A percentile compares a stretch with the other conserved stretches of the same genome.
phyloP scores from a whole-genome alignment of 2,888 invertebrate genomes.

The Hylaea fasciaria region DNA sequence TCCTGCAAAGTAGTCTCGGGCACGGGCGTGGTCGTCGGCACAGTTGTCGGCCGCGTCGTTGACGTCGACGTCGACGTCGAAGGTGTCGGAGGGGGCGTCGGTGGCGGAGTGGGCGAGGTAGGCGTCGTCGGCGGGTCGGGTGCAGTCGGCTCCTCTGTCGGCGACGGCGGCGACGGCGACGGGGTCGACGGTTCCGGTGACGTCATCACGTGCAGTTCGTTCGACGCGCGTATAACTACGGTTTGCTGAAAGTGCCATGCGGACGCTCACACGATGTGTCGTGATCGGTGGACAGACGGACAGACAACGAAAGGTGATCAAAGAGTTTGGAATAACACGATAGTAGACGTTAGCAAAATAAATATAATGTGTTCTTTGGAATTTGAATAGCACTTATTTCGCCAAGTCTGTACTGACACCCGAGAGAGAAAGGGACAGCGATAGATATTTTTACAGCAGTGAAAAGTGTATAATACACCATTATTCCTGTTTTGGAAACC shows the following conservation, averaged over 20 bases:
- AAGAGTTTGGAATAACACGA: too few relatives aligned
- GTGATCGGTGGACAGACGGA: slow-evolving; percentile 58
- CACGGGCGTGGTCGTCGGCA: slow-evolving; percentile 60
- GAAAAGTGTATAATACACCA: slow-evolving; percentile 12
- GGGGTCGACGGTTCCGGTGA: slow-evolving; percentile 59
- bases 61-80: slow-evolving; percentile 51
- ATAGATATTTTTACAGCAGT: slow-evolving; percentile 10
- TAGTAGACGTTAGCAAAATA: neutral
- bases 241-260: slow-evolving; percentile 85
- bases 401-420: slow-evolving; percentile 7
- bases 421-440: slow-evolving; percentile 12
- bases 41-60: slow-evolving; percentile 47
- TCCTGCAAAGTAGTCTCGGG: slow-evolving; percentile 70
- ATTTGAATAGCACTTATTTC: slow-evolving; percentile 7
- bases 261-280: slow-evolving; percentile 80
- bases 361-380: neutral
- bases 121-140: slow-evolving; percentile 51
- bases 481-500: neutral
- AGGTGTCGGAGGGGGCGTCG: slow-evolving; percentile 47
- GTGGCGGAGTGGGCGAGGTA: slow-evolving; percentile 41
- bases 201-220: slow-evolving; percentile 70
- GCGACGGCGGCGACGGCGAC: slow-evolving; percentile 58
- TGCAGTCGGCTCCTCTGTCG: slow-evolving; percentile 47
- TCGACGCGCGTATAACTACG: slow-evolving; percentile 79
- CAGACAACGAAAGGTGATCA: slow-evolving; percentile 58